These are phyloP conservation scores for Bombus soroeensis DNA, from an alignment of 1,140 invertebrate species.

Conservation along the genomic window DNA sequence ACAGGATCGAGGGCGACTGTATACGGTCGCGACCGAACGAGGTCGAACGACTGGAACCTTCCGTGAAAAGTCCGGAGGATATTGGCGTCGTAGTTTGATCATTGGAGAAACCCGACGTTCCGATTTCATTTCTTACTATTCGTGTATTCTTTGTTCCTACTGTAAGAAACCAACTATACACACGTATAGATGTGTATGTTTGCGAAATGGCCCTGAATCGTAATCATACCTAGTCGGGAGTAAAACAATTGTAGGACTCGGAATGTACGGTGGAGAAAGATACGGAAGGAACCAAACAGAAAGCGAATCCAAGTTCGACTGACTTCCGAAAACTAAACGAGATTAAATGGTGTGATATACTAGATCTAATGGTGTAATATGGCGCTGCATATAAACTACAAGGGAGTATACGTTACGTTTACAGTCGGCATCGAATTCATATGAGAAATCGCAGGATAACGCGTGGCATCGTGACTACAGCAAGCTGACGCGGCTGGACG, in stretches of 20 bases:
- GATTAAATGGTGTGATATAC: neutral
- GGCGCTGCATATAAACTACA: neutral
- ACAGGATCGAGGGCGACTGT: slow-evolving; percentile 50
- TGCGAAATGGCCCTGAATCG: neutral
- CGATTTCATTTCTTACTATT: slow-evolving; percentile 8
- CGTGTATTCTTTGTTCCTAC: no score
- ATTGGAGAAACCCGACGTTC: slow-evolving; percentile 11
- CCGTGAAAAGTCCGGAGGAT: slow-evolving; percentile 35
- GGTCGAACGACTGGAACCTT: slow-evolving; percentile 69
- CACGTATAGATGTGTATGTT: neutral
- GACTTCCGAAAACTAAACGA: neutral
- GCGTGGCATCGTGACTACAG: neutral
- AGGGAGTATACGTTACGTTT: slow-evolving; percentile 20
- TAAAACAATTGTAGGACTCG: no score
- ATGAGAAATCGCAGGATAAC: slow-evolving; percentile 6
- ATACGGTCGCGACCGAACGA: slow-evolving; percentile 52
- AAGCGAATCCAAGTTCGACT: no score
- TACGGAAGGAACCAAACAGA: no score
- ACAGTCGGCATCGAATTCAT: slow-evolving; percentile 51
- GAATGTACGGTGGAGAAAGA: no score
- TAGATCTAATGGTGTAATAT: neutral
- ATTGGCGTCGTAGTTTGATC: neutral
- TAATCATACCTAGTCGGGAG: neutral
- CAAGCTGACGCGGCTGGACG: neutral
- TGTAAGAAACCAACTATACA: neutral